Evolutionary conservation across 2,888 invertebrate species (phyloP).

Genomic region (Trilocha varians): DNA sequence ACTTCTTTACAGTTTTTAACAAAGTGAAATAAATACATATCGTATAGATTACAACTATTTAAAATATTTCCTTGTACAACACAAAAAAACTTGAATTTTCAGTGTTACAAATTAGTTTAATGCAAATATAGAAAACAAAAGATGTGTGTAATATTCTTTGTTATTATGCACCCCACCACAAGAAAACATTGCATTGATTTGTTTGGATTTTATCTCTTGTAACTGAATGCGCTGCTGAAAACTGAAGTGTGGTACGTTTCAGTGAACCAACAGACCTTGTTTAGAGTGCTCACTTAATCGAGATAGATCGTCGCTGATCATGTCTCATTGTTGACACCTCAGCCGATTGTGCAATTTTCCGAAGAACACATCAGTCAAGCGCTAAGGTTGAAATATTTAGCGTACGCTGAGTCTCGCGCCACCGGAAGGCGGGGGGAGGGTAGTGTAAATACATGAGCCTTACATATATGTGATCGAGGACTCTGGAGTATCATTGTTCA

Average conservation of each 20-base stretch:
- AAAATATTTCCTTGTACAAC: too few relatives aligned
- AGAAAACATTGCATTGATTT: not conserved
- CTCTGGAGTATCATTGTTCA: constrained; percentile 61
- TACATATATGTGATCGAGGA: constrained; percentile 62
- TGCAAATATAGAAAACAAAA: too few relatives aligned
- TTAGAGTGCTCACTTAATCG: constrained; percentile 36
- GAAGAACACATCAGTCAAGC: constrained; percentile 61
- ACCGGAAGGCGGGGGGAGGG: constrained; percentile 64
- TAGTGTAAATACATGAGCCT: constrained; percentile 67
- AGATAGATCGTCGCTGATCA: constrained; percentile 42
- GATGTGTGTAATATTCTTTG: too few relatives aligned
- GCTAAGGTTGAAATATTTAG: constrained; percentile 72
- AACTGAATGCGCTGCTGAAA: constrained; percentile 20
- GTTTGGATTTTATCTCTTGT: not conserved
- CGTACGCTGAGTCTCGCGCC: constrained; percentile 51
- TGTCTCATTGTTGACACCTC: constrained; percentile 62
- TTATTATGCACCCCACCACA: not conserved
- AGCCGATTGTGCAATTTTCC: constrained; percentile 63
- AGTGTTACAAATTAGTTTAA: too few relatives aligned
- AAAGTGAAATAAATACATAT: too few relatives aligned
- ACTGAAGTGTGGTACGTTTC: constrained; percentile 15
- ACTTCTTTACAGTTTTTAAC: too few relatives aligned
- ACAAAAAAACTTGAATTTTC: too few relatives aligned
- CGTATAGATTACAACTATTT: too few relatives aligned
- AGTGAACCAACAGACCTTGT: constrained; percentile 23